Percentiles rank a stretch among this genome's conserved stretches.
These are phyloP conservation scores for Gymnorhina tibicen DNA, from an alignment of 2,113 vertebrate species.

Conservation along the genomic window DNA sequence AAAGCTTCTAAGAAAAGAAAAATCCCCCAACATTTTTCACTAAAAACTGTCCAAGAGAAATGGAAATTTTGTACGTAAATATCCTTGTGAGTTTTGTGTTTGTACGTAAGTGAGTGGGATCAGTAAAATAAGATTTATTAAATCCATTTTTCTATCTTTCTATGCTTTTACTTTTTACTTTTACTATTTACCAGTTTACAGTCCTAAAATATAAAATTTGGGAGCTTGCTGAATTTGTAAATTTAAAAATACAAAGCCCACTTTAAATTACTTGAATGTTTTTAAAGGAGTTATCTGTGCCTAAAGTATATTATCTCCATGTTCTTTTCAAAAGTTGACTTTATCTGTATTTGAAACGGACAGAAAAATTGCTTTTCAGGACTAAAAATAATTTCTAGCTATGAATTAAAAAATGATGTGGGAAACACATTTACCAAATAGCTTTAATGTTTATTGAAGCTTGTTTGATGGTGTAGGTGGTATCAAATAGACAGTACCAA, in stretches of 20 bases:
- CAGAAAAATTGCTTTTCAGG: neutral
- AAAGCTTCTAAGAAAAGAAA: neutral
- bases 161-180: neutral
- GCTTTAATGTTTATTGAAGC: neutral
- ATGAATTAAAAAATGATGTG: neutral
- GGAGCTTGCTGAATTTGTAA: neutral
- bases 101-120: neutral
- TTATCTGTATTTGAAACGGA: neutral
- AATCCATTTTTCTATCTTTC: neutral
- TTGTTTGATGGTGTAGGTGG: rapidly evolving
- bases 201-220: neutral
- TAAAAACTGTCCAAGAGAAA: neutral
- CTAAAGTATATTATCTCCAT: neutral
- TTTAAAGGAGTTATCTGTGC: neutral
- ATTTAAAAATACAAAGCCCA: neutral
- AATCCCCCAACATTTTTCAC: rapidly evolving
- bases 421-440: neutral
- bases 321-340: neutral
- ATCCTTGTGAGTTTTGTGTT: neutral
- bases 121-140: neutral
- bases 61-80: neutral
- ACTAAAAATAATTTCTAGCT: neutral
- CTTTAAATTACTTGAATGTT: neutral
- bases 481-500: neutral
- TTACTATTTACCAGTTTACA: neutral